These are phyloP conservation scores for Thymelicus lineola DNA, from an alignment of 2,888 invertebrate species.

Conservation along the genomic window DNA sequence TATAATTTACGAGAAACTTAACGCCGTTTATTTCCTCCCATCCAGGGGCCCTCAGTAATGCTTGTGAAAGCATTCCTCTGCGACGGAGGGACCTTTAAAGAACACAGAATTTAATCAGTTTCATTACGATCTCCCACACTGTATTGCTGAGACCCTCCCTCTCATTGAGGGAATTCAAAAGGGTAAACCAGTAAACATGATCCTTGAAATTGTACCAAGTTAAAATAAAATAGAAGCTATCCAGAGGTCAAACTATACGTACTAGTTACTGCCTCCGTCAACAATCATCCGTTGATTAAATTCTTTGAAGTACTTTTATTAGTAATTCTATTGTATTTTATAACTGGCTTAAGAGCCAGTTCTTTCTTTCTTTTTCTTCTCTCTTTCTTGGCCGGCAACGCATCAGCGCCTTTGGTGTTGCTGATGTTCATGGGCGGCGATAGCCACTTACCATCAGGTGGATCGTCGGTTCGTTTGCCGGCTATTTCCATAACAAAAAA, in stretches of 20 bases:
- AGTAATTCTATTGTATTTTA: no score
- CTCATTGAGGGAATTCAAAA: constrained; percentile 18
- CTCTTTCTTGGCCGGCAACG: no score
- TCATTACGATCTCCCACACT: constrained; percentile 21
- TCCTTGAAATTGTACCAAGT: constrained; percentile 11
- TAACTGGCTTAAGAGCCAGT: no score
- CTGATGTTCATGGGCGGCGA: no score
- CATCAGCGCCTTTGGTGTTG: no score
- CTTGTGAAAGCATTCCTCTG: constrained; percentile 17
- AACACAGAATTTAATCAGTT: constrained; percentile 56
- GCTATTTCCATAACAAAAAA: no score
- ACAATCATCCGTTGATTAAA: neutral
- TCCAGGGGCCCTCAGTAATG: constrained; percentile 20
- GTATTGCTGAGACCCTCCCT: constrained; percentile 37
- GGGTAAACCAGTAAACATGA: constrained; percentile 19
- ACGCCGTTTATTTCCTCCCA: constrained; percentile 19
- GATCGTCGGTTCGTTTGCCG: no score
- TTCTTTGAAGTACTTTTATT: no score
- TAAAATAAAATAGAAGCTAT: constrained; percentile 21
- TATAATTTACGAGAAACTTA: constrained; percentile 8
- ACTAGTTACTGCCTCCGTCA: neutral
- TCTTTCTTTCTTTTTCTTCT: no score
- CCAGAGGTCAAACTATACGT: constrained; percentile 31
- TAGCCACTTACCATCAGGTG: no score
- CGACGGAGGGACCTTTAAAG: constrained; percentile 21